phyloP scores from a whole-genome alignment of 1,140 invertebrate genomes.

The Dufourea novaeangliae region DNA sequence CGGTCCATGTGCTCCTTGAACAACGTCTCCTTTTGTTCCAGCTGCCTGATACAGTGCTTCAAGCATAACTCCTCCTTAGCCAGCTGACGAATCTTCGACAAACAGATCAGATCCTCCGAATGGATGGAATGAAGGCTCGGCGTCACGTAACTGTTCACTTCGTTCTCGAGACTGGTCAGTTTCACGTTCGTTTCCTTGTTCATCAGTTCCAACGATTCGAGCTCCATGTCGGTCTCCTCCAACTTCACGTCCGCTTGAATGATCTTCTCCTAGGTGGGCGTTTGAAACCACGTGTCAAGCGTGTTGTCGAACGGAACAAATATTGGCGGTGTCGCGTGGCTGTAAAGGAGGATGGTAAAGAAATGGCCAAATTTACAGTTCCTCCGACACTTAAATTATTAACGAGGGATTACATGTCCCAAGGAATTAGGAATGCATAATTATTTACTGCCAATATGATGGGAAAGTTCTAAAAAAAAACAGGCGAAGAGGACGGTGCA shows the following conservation, averaged over 20 bases:
- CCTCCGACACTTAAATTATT: too few relatives aligned
- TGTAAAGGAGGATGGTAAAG: too few relatives aligned
- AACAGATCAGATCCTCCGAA: slow-evolving; percentile 72
- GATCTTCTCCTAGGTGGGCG: slow-evolving; percentile 79
- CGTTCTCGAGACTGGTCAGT: slow-evolving; percentile 60
- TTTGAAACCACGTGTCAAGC: too few relatives aligned
- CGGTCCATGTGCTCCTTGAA: slow-evolving; percentile 70
- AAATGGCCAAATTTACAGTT: too few relatives aligned
- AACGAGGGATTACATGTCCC: too few relatives aligned
- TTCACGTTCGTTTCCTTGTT: slow-evolving; percentile 71
- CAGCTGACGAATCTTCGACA: slow-evolving; percentile 70
- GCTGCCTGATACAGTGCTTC: slow-evolving; percentile 69
- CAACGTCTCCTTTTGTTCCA: slow-evolving; percentile 68
- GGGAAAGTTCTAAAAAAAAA: too few relatives aligned
- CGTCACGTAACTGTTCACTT: slow-evolving; percentile 49
- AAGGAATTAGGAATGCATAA: too few relatives aligned
- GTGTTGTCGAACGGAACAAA: too few relatives aligned
- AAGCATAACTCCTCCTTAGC: slow-evolving; percentile 70
- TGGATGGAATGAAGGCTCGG: slow-evolving; percentile 71
- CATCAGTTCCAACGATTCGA: slow-evolving; percentile 66
- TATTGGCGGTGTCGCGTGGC: too few relatives aligned
- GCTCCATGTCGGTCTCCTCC: slow-evolving; percentile 70
- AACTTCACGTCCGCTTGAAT: slow-evolving; percentile 73
- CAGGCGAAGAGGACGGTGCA: too few relatives aligned
- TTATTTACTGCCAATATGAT: too few relatives aligned